phyloP scores from a whole-genome alignment of 2,113 vertebrate species.

The Cinclus cinclus region DNA sequence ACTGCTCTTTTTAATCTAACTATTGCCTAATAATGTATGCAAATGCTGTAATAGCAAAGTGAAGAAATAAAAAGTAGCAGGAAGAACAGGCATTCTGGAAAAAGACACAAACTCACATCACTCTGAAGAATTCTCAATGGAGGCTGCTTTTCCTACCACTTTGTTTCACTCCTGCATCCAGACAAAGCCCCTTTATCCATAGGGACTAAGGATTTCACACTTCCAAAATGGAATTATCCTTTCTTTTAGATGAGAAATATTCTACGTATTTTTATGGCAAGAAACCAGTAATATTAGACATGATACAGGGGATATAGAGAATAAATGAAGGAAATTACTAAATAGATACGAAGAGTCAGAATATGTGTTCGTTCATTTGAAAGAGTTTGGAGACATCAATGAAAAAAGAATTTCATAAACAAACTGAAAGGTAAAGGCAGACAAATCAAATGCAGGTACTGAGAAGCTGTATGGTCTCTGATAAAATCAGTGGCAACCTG shows the following conservation, averaged over 20 bases:
- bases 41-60: neutral
- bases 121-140: neutral
- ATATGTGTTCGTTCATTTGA: neutral
- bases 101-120: neutral
- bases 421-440: neutral
- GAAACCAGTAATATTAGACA: neutral
- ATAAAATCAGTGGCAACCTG: neutral
- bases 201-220: neutral
- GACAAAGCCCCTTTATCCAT: neutral
- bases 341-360: neutral
- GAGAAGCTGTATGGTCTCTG: neutral
- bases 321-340: neutral
- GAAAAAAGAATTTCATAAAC: neutral
- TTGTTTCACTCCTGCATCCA: neutral
- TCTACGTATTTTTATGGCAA: neutral
- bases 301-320: neutral
- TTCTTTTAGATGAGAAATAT: neutral
- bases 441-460: neutral
- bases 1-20: neutral
- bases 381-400: neutral
- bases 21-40: neutral
- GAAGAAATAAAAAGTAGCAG: neutral
- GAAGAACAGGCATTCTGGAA: neutral
- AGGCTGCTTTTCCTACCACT: neutral
- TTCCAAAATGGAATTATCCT: neutral